phyloP scores from a whole-genome alignment of 2,113 vertebrate species.

The Typhlomys cinereus region DNA sequence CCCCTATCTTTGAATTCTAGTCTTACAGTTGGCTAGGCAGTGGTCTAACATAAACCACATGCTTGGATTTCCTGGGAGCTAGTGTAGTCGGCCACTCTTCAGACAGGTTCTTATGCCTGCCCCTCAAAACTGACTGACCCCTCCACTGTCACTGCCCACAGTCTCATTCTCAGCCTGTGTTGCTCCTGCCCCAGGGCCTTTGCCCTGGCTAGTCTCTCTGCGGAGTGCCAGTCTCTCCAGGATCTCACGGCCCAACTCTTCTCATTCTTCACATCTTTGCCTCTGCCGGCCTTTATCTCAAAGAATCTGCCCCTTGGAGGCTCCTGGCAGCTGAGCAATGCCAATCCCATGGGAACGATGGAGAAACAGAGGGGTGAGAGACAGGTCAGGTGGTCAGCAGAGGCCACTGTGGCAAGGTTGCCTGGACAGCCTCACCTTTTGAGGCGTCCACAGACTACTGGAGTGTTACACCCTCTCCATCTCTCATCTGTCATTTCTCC shows the following conservation, averaged over 20 bases:
- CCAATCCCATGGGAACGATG: neutral
- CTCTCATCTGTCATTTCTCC: too few species aligned
- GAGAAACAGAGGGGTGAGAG: neutral
- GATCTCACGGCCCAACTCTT: accelerated
- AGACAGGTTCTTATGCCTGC: neutral
- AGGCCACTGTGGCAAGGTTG: neutral
- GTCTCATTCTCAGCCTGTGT: neutral
- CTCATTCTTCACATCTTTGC: neutral
- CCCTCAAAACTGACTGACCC: neutral
- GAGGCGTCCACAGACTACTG: neutral
- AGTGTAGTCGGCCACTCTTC: neutral
- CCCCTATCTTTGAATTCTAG: neutral
- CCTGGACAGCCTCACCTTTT: too few species aligned
- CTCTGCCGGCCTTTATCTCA: neutral
- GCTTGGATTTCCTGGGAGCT: neutral
- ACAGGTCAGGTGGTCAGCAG: neutral
- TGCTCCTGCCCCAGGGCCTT: neutral
- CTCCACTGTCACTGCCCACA: neutral
- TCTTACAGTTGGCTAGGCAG: neutral
- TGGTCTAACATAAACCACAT: accelerated
- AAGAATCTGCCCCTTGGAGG: neutral
- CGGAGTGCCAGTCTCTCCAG: neutral
- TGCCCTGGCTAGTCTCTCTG: neutral
- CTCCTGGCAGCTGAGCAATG: neutral
- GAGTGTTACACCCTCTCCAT: neutral